Percentiles rank a stretch among this genome's conserved stretches.
Conservation (phyloP, 2,113 vertebrate genomes). For the Naja naja region DNA sequence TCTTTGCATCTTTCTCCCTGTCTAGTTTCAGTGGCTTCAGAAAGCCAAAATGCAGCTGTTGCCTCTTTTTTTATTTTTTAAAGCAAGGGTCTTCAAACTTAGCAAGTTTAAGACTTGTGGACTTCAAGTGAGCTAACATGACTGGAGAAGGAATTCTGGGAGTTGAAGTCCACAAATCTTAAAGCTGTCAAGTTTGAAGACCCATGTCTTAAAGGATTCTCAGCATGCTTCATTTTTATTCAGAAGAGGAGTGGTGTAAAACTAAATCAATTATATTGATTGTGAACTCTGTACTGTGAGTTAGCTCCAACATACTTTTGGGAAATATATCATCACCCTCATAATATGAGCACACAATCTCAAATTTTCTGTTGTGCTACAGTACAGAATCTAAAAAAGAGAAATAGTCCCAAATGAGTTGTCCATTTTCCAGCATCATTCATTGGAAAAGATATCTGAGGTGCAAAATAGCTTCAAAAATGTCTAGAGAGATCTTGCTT, state of each 20-base stretch:
- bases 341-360: conserved; percentile 32
- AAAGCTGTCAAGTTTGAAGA: too few relatives aligned
- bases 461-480: conserved; percentile 29
- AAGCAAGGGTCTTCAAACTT: neutral
- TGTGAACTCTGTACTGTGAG: neutral
- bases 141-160: too few relatives aligned
- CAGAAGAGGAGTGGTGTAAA: neutral
- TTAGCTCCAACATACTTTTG: conserved; percentile 1
- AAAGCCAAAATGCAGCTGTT: neutral
- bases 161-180: too few relatives aligned
- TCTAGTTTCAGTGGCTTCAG: neutral
- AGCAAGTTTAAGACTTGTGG: too few relatives aligned
- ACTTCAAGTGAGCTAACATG: too few relatives aligned
- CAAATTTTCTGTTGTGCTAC: neutral
- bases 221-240: neutral
- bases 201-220: neutral
- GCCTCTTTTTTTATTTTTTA: neutral
- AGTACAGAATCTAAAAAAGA: neutral
- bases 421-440: neutral
- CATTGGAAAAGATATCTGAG: conserved; percentile 16
- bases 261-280: neutral
- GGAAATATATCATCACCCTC: conserved; percentile 18
- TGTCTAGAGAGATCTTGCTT: neutral
- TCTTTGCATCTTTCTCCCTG: neutral
- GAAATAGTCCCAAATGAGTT: neutral